Evolutionary conservation across 1,140 invertebrate genomes (phyloP).

Genomic region (Listronotus oregonensis): DNA sequence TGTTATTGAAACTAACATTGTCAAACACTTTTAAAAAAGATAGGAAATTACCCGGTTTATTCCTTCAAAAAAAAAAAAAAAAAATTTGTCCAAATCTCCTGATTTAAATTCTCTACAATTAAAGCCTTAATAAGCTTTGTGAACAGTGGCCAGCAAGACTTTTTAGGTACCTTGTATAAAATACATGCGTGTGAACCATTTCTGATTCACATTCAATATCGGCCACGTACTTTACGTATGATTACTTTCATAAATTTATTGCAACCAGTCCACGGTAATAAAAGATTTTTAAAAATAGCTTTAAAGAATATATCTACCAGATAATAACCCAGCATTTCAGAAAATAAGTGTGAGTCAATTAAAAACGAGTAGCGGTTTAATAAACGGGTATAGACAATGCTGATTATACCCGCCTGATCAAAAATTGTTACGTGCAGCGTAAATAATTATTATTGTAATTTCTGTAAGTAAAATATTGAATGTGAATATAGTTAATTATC

Average conservation of each 20-base stretch:
- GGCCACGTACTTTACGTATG: conserved; percentile 8
- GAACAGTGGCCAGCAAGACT: not conserved
- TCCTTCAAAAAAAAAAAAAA: no score
- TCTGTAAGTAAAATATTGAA: conserved; percentile 2
- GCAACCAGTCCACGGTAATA: not conserved
- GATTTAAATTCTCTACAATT: no score
- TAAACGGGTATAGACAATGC: not conserved
- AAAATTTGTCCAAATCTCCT: no score
- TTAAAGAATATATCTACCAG: conserved; percentile 7
- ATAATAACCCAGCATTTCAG: conserved; percentile 10
- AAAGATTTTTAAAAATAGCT: conserved; percentile 5
- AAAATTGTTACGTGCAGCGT: not conserved
- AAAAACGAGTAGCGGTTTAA: not conserved
- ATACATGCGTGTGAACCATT: conserved; percentile 3
- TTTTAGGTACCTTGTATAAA: not conserved
- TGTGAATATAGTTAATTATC: not conserved
- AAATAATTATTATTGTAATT: conserved; percentile 1
- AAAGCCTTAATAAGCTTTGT: no score
- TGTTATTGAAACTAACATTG: no score
- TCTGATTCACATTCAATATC: not conserved
- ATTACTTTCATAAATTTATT: conserved; percentile 1
- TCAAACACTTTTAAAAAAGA: no score
- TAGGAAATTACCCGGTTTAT: no score
- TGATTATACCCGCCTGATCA: conserved; percentile 2
- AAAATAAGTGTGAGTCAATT: conserved; percentile 5